Evolutionary conservation across 2,888 invertebrate species (phyloP).

Genomic region (Xanthorhoe spadicearia): DNA sequence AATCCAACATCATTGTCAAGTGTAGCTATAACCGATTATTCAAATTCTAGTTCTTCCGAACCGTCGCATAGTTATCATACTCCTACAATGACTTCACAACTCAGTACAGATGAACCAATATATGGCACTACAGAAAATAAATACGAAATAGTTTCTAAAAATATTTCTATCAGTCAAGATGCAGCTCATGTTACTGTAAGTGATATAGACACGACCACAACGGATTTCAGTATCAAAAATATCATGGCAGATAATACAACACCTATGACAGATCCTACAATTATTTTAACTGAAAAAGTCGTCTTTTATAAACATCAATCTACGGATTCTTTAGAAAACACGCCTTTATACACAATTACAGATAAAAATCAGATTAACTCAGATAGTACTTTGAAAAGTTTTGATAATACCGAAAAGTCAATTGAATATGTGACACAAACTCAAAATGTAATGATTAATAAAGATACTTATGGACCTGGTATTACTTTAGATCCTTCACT

Average conservation of each 20-base stretch:
- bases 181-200: neutral
- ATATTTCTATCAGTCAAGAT: neutral
- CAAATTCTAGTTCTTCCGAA: neutral
- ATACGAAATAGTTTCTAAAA: constrained; percentile 1
- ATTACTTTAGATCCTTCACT: neutral
- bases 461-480: neutral
- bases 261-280: neutral
- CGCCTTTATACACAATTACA: neutral
- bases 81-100: neutral
- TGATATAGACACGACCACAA: neutral
- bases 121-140: constrained; percentile 3
- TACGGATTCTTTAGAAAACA: neutral
- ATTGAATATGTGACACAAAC: constrained; percentile 1
- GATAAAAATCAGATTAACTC: neutral
- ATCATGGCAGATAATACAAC: neutral
- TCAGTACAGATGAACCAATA: constrained; percentile 1
- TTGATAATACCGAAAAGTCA: neutral
- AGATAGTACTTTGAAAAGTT: neutral
- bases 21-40: constrained; percentile 1
- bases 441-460: neutral
- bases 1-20: neutral
- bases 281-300: neutral
- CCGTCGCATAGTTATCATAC: neutral
- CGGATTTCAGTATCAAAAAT: neutral
- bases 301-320: neutral